Conservation (phyloP, 2,888 invertebrate genomes). For the Selenia dentaria region DNA sequence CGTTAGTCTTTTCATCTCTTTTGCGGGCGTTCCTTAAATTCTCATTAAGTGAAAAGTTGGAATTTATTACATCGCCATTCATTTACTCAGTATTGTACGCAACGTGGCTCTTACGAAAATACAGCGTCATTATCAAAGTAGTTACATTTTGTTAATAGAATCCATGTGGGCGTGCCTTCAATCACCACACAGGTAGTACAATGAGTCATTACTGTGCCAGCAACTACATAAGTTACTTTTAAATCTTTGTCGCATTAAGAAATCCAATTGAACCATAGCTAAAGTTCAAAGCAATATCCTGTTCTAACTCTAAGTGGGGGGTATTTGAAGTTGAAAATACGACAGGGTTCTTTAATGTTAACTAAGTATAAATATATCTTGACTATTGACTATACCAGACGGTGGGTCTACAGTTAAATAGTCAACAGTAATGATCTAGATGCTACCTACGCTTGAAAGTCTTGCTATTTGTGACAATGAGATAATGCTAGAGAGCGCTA, state of each 20-base stretch:
- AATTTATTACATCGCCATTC: slow-evolving; percentile 17
- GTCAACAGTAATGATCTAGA: slow-evolving; percentile 43
- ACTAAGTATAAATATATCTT: background rate
- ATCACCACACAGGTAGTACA: slow-evolving; percentile 52
- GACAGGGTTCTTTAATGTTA: slow-evolving; percentile 5
- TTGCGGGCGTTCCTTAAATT: slow-evolving; percentile 6
- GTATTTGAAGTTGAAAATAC: background rate
- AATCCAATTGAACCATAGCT: too few species aligned
- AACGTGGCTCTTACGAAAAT: slow-evolving; percentile 23
- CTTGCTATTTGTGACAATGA: slow-evolving; percentile 34
- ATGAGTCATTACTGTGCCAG: slow-evolving; percentile 58
- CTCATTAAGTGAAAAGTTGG: slow-evolving; percentile 13
- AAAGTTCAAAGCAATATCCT: background rate
- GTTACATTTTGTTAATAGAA: slow-evolving; percentile 49
- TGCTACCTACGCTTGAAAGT: slow-evolving; percentile 53
- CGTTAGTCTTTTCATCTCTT: slow-evolving; percentile 11
- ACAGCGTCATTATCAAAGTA: slow-evolving; percentile 40
- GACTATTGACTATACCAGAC: slow-evolving; percentile 35
- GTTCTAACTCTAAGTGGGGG: background rate
- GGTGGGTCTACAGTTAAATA: slow-evolving; percentile 38
- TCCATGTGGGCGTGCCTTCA: slow-evolving; percentile 63
- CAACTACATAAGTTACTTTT: background rate
- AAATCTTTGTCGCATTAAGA: slow-evolving; percentile 9
- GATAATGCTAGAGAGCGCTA: slow-evolving; percentile 20
- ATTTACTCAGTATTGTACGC: slow-evolving; percentile 18